phyloP scores from a whole-genome alignment of 92 coral and sea anemone species.

The Actinernus sp. region DNA sequence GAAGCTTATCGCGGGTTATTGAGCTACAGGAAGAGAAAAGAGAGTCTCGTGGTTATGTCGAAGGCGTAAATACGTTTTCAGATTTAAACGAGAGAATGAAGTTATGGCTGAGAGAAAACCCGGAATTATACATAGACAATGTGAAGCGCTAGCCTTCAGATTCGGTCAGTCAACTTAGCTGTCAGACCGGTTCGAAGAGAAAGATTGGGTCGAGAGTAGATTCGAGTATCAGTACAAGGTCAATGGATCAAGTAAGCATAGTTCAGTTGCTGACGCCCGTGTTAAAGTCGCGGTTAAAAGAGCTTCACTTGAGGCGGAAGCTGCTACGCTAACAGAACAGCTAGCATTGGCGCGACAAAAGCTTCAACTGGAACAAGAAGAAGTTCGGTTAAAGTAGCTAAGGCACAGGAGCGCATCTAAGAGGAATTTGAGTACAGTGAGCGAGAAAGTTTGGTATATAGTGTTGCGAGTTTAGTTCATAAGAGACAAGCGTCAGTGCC shows the following conservation, averaged over 20 bases:
- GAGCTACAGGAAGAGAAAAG: too few species aligned
- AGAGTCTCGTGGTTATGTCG: too few species aligned
- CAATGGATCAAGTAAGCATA: conserved; percentile 2
- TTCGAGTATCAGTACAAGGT: not conserved
- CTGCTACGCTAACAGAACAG: conserved; percentile 13
- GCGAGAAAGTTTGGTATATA: not conserved
- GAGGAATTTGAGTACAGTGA: conserved; percentile 11
- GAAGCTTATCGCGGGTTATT: too few species aligned
- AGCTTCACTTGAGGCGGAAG: conserved; percentile 61
- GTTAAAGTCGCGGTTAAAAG: conserved; percentile 39
- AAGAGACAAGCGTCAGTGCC: too few species aligned
- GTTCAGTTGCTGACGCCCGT: not conserved
- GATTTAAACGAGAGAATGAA: too few species aligned
- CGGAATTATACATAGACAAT: too few species aligned
- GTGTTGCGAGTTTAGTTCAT: too few species aligned
- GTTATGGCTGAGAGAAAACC: too few species aligned
- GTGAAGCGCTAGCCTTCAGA: too few species aligned
- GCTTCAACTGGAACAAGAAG: conserved; percentile 42
- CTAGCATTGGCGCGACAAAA: conserved; percentile 30
- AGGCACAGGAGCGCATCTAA: conserved; percentile 45
- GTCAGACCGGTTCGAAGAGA: not conserved
- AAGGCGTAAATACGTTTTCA: too few species aligned
- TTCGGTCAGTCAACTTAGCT: conserved; percentile 1
- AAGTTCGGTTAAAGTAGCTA: conserved; percentile 33
- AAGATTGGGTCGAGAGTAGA: not conserved